Evolutionary conservation across 1,140 invertebrate species (phyloP), one percentile per base, ranked within the genome.

Genomic region (Stegodyphus dumicola): DNA sequence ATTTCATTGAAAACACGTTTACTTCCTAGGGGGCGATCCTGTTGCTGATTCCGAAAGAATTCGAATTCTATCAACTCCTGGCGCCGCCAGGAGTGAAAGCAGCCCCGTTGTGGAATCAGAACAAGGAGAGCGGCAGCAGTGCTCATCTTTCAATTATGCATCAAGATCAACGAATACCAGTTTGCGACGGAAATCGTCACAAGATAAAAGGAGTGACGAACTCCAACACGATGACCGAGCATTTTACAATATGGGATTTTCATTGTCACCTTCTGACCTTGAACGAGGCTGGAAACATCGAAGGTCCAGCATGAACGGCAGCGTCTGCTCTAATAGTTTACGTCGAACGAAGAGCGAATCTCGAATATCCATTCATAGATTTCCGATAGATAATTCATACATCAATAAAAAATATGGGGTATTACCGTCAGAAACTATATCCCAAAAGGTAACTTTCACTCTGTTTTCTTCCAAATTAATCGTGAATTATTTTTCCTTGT

Each of bases 231-330:
- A 52, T 15, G 81, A 85, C 53, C 74, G 74, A n/a, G 65, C 81
- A 17, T 85, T 85, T 60, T 85, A 77, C 64, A 77, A 85, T 60
- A 69, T 76, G 81, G 74, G 73, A 13, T 85, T 85, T 51, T 67
- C 81, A 51, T 60, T 85, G 52, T 85, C 81, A 76, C 81, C 81
- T 76, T 70, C 73, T 70, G 81, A 85, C 81, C 81, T 85, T 85
- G 81, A 85, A 54, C 64, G 73, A 15, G 69, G 73, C 18, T 85
- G 81, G 81, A 85, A 85, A 18, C 73, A 74, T 7, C 17, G 48
- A 6, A 48, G 81, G 77, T 49, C 74, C 64, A 77, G 81, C 65
- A 69, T 77, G 73, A 85, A 51, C 69, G 71, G 71, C 0, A 66
- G 60, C 6, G 65, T 60, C 13, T 6, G 49, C 7, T n/a, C 51